Percentiles rank a stretch among this genome's conserved stretches.
phyloP scores from a whole-genome alignment of 1,140 invertebrate genomes.

The Nasonia giraulti region DNA sequence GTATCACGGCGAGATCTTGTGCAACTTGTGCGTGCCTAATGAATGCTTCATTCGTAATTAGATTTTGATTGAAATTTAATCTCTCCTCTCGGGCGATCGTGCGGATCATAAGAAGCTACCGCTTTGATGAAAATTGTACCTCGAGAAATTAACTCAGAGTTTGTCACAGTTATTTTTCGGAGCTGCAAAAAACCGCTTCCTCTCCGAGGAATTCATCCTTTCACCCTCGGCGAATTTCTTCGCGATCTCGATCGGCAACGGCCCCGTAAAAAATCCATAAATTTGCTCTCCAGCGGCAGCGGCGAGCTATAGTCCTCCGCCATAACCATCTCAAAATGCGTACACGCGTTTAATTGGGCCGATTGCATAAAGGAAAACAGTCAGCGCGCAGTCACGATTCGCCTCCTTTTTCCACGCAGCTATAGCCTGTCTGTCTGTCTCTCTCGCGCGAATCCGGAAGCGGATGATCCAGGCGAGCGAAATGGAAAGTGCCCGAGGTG shows the following conservation, averaged over 20 bases:
- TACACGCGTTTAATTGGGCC: not conserved
- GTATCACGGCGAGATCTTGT: too few species aligned
- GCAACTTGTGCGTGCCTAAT: too few species aligned
- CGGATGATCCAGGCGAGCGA: not conserved
- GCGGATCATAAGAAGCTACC: too few species aligned
- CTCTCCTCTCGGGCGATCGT: too few species aligned
- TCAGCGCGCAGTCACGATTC: not conserved
- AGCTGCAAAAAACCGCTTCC: not conserved
- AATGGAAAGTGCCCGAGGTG: constrained; percentile 23
- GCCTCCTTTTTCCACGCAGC: not conserved
- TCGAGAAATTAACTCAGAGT: too few species aligned
- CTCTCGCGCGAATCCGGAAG: constrained; percentile 23
- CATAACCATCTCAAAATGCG: not conserved
- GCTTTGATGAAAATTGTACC: too few species aligned
- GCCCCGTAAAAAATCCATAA: not conserved
- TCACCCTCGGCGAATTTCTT: not conserved
- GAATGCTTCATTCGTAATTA: too few species aligned
- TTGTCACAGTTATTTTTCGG: too few species aligned
- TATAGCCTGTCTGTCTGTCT: not conserved
- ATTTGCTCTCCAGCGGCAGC: not conserved
- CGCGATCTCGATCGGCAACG: not conserved
- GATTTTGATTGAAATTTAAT: too few species aligned
- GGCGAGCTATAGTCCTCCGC: too few species aligned
- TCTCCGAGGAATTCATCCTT: not conserved
- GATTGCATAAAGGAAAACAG: constrained; percentile 33